Evolutionary conservation across 2,113 vertebrate genomes (phyloP).

Genomic region (Neolamprologus variostigma): DNA sequence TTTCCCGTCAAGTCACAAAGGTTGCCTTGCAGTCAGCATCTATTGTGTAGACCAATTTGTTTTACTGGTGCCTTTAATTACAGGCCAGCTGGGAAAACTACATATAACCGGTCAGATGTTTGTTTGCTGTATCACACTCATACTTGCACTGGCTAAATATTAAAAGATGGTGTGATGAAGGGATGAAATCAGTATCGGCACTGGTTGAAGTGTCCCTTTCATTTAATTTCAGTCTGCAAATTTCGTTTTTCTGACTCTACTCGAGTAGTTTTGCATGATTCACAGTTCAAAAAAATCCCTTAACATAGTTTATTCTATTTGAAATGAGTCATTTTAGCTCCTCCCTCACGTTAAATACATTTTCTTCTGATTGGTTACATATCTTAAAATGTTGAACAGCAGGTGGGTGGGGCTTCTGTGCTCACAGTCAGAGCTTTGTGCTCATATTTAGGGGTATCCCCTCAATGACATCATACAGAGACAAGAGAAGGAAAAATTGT

Average conservation of each 20-base stretch:
- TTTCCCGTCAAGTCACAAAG: background rate
- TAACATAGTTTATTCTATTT: background rate
- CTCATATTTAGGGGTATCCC: background rate
- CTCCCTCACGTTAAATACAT: background rate
- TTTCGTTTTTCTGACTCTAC: background rate
- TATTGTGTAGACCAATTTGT: background rate
- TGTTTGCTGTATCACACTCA: background rate
- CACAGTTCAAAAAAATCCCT: background rate
- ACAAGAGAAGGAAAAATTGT: background rate
- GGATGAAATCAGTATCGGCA: background rate
- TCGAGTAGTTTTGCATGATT: background rate
- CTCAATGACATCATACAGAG: background rate
- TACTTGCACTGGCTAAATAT: background rate
- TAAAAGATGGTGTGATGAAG: background rate
- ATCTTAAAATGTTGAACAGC: background rate
- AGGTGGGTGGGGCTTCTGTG: accelerated
- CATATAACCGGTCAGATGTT: background rate
- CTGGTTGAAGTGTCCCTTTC: background rate
- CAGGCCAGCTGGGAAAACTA: background rate
- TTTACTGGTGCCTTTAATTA: background rate
- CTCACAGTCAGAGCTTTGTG: background rate
- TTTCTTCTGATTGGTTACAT: background rate
- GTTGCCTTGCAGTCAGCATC: background rate
- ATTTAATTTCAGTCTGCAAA: background rate
- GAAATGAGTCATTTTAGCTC: background rate